Percentiles rank a stretch among this genome's conserved stretches.
phyloP scores from a whole-genome alignment of 2,113 vertebrate genomes.

The Pomatorhinus ruficollis region DNA sequence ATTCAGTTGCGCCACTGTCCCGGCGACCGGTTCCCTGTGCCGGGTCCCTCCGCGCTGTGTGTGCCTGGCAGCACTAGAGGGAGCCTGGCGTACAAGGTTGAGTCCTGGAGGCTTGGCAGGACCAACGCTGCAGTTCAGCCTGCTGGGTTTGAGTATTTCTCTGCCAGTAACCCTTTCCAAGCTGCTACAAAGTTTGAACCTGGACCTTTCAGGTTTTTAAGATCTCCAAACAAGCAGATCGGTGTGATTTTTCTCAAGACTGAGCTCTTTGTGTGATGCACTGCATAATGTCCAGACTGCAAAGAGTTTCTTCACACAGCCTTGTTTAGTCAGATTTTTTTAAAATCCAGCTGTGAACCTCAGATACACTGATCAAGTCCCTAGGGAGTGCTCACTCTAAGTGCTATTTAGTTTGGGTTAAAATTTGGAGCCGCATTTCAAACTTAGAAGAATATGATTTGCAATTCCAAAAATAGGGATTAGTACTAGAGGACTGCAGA shows the following conservation, averaged over 20 bases:
- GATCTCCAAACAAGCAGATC: background rate
- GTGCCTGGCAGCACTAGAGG: background rate
- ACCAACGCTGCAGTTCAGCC: fast-evolving
- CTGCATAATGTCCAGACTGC: background rate
- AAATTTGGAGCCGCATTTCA: background rate
- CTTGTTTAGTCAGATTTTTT: background rate
- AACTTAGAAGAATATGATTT: background rate
- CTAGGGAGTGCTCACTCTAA: background rate
- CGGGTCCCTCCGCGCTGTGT: background rate
- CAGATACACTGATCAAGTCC: background rate
- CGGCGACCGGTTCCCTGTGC: fast-evolving
- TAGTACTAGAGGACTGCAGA: background rate
- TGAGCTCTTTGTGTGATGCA: background rate
- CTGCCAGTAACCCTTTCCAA: background rate
- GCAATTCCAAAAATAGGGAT: background rate
- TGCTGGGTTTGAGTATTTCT: background rate
- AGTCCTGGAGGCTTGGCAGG: background rate
- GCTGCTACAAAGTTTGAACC: background rate
- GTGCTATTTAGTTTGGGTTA: background rate
- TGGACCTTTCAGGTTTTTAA: background rate
- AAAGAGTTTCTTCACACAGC: background rate
- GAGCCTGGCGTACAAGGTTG: background rate
- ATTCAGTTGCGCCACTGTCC: fast-evolving
- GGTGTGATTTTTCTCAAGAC: background rate
- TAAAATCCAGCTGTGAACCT: background rate